Evolutionary conservation across 2,888 invertebrate genomes (phyloP), one percentile per base, ranked within the genome.

Genomic region (Xanthorhoe spadicearia): DNA sequence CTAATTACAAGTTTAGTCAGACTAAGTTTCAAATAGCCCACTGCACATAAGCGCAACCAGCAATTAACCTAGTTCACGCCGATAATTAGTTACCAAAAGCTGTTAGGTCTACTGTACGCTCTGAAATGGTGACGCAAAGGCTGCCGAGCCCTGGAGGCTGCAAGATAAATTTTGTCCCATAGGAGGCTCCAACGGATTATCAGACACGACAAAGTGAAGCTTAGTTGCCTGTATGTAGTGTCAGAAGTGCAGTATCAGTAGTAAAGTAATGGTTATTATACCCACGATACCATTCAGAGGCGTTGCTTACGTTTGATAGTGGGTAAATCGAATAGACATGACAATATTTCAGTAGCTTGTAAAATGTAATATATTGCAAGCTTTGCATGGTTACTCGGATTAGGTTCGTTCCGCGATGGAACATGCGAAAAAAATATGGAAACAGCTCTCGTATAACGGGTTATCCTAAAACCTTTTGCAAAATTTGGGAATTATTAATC

Each of bases 71-170:
- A 56, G 56, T 49, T 56, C 19, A 61, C 48, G 23, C 13, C 57
- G 32, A 55, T 52, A 51, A 56, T 65, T 48, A 35, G 52, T 57
- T 63, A 57, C 60, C 53, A 32, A 58, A 64, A 67, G 67, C 62
- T 61, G 70, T 66, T 49, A 48, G 46, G 56, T 63, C 19, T 58
- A 49, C 54, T 60, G 62, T 43, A 28, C 48, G 17, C 48, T 17
- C 48, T 52, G 49, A 64, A 66, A 68, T 72, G 55, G 38, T 52
- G 63, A 49, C 51, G 66, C 55, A 71, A 66, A 61, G 48, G 68
- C 66, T 55, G 55, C 55, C 49, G 6, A 38, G 54, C 61, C 57
- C 59, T 64, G 61, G 61, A 60, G 66, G 57, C 52, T 55, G 52
- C 61, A 53, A 64, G 69, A 69, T 70, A 70, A 65, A 71, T 62